These are phyloP conservation scores for Drosophila littoralis DNA, from an alignment of 1,140 invertebrate genomes.

Conservation along the genomic window DNA sequence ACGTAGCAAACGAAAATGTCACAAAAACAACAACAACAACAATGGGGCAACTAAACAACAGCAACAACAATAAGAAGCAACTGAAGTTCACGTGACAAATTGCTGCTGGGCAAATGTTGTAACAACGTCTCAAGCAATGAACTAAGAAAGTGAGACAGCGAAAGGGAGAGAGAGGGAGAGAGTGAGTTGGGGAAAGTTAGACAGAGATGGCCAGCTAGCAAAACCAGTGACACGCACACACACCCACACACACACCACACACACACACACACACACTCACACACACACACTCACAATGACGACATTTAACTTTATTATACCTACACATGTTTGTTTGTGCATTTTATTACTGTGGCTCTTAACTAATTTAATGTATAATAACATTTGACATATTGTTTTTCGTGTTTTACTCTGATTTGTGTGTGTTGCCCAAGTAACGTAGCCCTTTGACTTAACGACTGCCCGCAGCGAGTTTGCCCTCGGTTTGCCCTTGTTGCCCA, in stretches of 20 bases:
- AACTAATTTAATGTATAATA: conserved; percentile 82
- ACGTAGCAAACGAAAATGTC: conserved; percentile 41
- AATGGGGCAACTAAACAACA: conserved; percentile 35
- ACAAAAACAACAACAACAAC: conserved; percentile 34
- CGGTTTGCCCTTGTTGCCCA: conserved; percentile 9
- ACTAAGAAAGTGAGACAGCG: conserved; percentile 17
- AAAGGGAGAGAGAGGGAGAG: conserved; percentile 14
- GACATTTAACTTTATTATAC: conserved; percentile 64
- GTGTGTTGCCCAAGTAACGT: conserved; percentile 7
- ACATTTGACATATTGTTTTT: conserved; percentile 80
- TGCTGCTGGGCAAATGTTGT: conserved; percentile 61
- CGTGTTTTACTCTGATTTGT: conserved; percentile 62
- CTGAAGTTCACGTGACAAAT: conserved; percentile 71
- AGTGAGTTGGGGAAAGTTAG: not conserved
- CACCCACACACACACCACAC: not conserved
- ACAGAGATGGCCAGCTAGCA: conserved; percentile 1
- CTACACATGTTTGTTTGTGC: conserved; percentile 49
- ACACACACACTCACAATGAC: conserved; percentile 10
- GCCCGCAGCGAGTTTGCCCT: not conserved
- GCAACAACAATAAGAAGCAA: conserved; percentile 27
- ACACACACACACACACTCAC: conserved; percentile 11
- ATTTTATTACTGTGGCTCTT: conserved; percentile 46
- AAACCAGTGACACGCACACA: conserved; percentile 23
- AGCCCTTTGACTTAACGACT: conserved; percentile 53
- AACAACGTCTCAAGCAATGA: conserved; percentile 45